Conservation (phyloP, 2,113 vertebrate genomes). For the Pelusios castaneus region DNA sequence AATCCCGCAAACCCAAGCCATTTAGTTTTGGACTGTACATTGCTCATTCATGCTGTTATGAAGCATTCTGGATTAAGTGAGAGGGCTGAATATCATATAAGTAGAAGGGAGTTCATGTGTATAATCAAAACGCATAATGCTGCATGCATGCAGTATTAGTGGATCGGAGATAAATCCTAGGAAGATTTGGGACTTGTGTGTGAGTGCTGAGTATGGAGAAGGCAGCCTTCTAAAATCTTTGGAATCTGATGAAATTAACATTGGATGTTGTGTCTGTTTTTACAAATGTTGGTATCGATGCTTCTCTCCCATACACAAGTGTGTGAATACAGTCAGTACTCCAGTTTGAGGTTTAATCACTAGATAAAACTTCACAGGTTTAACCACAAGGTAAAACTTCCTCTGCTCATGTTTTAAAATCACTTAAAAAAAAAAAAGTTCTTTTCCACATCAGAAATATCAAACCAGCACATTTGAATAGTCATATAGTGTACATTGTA, state of each 20-base stretch:
- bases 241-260: no score
- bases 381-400: not conserved
- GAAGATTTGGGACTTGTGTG: not conserved
- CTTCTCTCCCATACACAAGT: not conserved
- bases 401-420: not conserved
- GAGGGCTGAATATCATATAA: not conserved
- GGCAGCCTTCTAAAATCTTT: not conserved
- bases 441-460: not conserved
- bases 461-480: not conserved
- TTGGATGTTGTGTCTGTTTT: not conserved
- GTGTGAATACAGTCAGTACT: not conserved
- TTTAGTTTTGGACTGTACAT: not conserved
- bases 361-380: not conserved
- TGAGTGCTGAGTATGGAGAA: not conserved
- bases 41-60: not conserved
- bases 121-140: not conserved
- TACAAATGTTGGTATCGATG: not conserved
- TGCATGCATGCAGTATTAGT: fast-evolving
- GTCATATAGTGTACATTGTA: not conserved
- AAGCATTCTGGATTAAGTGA: not conserved
- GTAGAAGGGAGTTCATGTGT: not conserved
- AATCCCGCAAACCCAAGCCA: not conserved
- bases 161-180: not conserved
- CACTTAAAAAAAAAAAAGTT: not conserved
- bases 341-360: not conserved